Percentiles rank a stretch among this genome's conserved stretches.
These are phyloP conservation scores for Tinamus major DNA, from an alignment of 2,797 vertebrate genomes.

Conservation along the genomic window DNA sequence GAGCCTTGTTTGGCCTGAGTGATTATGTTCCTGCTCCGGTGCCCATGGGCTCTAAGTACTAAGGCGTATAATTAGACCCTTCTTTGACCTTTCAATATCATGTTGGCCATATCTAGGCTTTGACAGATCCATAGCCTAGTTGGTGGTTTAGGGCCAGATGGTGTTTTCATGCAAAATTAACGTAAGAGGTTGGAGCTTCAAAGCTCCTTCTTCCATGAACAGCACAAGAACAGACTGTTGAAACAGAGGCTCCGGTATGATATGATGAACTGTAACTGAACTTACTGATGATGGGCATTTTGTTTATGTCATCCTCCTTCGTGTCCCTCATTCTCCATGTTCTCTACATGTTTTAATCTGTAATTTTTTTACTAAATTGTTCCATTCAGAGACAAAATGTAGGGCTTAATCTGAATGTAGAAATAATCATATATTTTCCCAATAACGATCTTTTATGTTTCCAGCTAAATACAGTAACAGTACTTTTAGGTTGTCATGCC, in stretches of 20 bases:
- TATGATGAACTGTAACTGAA: conserved; percentile 36
- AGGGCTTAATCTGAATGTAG: background rate
- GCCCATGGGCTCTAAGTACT: conserved; percentile 73
- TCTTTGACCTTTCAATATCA: conserved; percentile 80
- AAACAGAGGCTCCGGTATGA: conserved; percentile 5
- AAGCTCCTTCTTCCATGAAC: conserved; percentile 61
- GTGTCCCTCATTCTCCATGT: background rate
- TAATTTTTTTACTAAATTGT: background rate
- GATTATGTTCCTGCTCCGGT: conserved; percentile 77
- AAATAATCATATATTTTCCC: background rate
- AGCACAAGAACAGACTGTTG: conserved; percentile 24
- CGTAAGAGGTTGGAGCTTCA: conserved; percentile 51
- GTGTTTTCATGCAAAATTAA: conserved; percentile 79
- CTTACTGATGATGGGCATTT: background rate
- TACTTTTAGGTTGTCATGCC: background rate
- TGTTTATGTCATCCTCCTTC: background rate
- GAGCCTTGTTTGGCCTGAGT: conserved; percentile 79
- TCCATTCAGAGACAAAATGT: background rate
- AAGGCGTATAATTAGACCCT: conserved; percentile 79
- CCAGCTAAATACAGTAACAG: background rate
- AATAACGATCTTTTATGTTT: background rate
- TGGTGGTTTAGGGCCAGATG: conserved; percentile 77
- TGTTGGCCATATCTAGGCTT: conserved; percentile 75
- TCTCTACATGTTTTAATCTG: background rate
- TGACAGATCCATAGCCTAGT: conserved; percentile 70